A percentile compares a stretch with the other conserved stretches of the same genome.
Conservation (phyloP, 2,113 vertebrate genomes). For the Pangasianodon gigas region DNA sequence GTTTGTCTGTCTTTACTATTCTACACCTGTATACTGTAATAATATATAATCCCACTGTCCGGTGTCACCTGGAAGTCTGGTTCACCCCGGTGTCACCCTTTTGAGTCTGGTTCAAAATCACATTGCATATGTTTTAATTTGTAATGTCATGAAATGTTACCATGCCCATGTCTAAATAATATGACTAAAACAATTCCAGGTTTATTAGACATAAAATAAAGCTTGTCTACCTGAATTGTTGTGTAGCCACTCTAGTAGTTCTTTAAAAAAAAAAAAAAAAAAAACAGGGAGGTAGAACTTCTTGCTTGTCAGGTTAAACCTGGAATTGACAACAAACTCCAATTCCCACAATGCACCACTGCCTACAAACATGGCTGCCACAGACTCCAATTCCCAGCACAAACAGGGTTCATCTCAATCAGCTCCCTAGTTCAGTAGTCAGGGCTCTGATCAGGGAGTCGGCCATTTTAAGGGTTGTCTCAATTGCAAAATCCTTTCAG, state of each 20-base stretch:
- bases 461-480: too few species aligned
- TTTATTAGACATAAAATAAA: not conserved
- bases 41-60: not conserved
- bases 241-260: too few species aligned
- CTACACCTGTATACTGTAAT: not conserved
- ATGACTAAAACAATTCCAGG: not conserved
- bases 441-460: too few species aligned
- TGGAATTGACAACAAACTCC: not conserved
- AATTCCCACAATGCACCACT: not conserved
- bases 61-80: not conserved
- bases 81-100: not conserved
- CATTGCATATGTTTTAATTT: not conserved
- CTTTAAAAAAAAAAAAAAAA: not conserved
- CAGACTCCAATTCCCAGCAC: not conserved
- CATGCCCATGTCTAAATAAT: not conserved
- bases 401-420: too few species aligned
- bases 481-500: too few species aligned
- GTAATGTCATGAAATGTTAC: not conserved
- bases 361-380: not conserved
- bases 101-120: not conserved
- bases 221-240: too few species aligned
- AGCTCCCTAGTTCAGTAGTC: too few species aligned
- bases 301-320: not conserved
- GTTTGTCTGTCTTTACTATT: not conserved
- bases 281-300: not conserved